Evolutionary conservation across 2,113 vertebrate species (phyloP), one percentile per base, ranked within the genome.

Genomic region (Girardinichthys multiradiatus): DNA sequence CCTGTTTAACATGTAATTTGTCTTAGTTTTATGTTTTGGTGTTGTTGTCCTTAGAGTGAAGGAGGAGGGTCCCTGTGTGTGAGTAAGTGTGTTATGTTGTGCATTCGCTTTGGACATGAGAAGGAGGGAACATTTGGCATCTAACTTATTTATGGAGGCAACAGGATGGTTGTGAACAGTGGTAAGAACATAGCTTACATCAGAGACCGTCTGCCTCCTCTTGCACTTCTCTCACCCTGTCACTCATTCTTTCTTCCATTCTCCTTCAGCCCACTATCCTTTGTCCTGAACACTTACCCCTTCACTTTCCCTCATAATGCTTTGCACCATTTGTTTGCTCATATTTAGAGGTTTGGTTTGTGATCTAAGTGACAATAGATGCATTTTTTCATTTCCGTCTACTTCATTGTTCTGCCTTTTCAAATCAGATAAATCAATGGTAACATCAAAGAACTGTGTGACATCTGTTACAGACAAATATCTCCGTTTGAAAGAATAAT

Each of bases 121-220:
- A 87, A 66, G 82, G 77, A 85, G 80, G 82, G 68, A 89, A 86
- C 90, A 90, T 91, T 92, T 89, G 88, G 87, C 73, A 54, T 83
- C 77, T 89, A 82, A 92, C 74, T 90, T 91, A 92, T 92, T 91
- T 79, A 92, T 90, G 79, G 84, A 85, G 80, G 72, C 42, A 74
- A 89, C 90, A 88, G 90, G 89, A 90, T 59, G 69, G 80, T 77
- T 88, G 89, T 89, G 90, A 88, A 90, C 84, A 80, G 87, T 8
- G 64, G 81, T 61, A 82, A 82, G 82, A 90, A 87, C 89, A 91
- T 77, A 80, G 64, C 85, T 89, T 85, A 86, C 87, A 87, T 91
- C 88, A 91, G 84, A 86, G 89, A 83, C 78, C 66, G 81, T 84
- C 86, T 86, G 81, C 80, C 81, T 87, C 81, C 70, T 80, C 61